Conservation (phyloP, 1,140 invertebrate species). For the Drosophila yakuba region DNA sequence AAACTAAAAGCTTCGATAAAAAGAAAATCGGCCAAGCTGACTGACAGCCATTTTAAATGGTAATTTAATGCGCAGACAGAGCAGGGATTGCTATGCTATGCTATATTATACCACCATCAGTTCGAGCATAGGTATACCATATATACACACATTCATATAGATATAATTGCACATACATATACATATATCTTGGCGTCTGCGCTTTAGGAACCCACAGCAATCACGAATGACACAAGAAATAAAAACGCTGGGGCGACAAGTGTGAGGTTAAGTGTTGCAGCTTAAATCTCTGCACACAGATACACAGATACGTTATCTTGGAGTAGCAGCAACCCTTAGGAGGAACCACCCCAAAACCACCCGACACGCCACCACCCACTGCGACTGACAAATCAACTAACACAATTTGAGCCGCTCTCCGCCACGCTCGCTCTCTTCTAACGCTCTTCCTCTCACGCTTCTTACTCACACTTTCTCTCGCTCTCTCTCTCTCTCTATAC, state of each 20-base stretch:
- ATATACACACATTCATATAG: background rate
- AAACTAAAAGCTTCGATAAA: conserved; percentile 82
- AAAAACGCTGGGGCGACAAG: conserved; percentile 61
- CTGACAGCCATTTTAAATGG: conserved; percentile 84
- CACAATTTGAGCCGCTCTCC: conserved; percentile 42
- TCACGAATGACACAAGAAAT: conserved; percentile 49
- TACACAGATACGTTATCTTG: conserved; percentile 34
- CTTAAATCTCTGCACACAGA: conserved; percentile 70
- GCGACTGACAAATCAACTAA: conserved; percentile 65
- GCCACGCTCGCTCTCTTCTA: conserved; percentile 26
- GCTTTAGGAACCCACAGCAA: conserved; percentile 49
- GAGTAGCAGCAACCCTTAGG: conserved; percentile 68
- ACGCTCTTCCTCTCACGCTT: conserved; percentile 59
- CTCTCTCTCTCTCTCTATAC: conserved; percentile 58
- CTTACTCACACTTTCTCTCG: conserved; percentile 54
- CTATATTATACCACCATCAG: background rate
- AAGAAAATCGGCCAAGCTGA: conserved; percentile 71
- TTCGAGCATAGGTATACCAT: background rate
- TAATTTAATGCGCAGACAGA: conserved; percentile 68
- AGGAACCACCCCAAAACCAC: conserved; percentile 15
- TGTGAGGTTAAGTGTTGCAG: conserved; percentile 81
- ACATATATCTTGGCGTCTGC: conserved; percentile 67
- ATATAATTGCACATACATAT: background rate
- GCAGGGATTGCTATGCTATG: conserved; percentile 16
- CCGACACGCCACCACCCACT: conserved; percentile 7